A percentile compares a stretch with the other conserved stretches of the same genome.
Conservation (phyloP, 1,140 invertebrate species). For the Augochlora pura region DNA sequence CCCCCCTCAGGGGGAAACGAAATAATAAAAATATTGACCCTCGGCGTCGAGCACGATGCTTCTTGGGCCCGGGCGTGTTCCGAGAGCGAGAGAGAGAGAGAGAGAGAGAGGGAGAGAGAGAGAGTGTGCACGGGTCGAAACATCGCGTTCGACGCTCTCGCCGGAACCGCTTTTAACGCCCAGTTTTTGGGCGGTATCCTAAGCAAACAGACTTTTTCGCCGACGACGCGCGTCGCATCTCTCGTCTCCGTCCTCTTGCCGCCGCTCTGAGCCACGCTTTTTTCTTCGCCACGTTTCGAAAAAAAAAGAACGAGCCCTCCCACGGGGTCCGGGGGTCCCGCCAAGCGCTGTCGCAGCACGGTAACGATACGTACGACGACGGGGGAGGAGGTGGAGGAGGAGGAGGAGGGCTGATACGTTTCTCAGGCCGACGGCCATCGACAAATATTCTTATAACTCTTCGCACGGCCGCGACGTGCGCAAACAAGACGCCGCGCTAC, state of each 20-base stretch:
- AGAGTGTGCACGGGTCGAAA: no score
- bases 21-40: conserved; percentile 49
- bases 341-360: not conserved
- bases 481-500: conserved; percentile 12
- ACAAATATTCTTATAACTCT: conserved; percentile 41
- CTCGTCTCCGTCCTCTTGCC: not conserved
- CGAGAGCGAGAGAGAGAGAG: no score
- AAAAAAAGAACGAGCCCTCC: not conserved
- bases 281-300: not conserved
- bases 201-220: conserved; percentile 29
- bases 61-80: conserved; percentile 30
- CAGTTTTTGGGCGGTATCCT: conserved; percentile 33
- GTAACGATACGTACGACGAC: conserved; percentile 28
- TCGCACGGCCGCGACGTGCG: conserved; percentile 3
- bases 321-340: no score
- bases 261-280: no score
- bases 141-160: conserved; percentile 26
- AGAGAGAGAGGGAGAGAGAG: no score
- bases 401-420: not conserved
- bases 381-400: no score
- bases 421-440: conserved; percentile 12
- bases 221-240: not conserved
- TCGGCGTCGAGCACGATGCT: conserved; percentile 11
- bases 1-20: not conserved
- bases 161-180: conserved; percentile 34